Conservation (phyloP, 2,113 vertebrate genomes). For the Antigone vipio region DNA sequence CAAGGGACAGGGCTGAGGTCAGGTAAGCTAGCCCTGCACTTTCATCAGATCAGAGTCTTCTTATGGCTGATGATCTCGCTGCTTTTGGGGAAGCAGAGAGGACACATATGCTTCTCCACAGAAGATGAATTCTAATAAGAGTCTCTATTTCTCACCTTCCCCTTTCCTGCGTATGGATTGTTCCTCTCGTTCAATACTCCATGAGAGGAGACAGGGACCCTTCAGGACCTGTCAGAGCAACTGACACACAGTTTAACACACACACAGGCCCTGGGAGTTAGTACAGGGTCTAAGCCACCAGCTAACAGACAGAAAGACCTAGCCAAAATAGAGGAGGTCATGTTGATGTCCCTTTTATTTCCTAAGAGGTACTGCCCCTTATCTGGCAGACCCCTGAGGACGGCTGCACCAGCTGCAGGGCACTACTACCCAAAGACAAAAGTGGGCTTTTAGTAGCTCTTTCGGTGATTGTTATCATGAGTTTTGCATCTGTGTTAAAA, state of each 20-base stretch:
- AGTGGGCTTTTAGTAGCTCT: background rate
- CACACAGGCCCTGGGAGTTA: background rate
- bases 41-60: background rate
- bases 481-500: background rate
- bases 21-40: background rate
- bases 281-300: background rate
- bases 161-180: background rate
- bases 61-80: fast-evolving
- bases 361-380: background rate
- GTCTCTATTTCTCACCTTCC: background rate
- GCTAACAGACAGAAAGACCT: background rate
- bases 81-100: background rate
- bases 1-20: fast-evolving
- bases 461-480: background rate
- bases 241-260: background rate
- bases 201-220: background rate
- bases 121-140: background rate
- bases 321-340: background rate
- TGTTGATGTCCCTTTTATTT: background rate
- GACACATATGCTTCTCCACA: background rate
- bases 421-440: background rate
- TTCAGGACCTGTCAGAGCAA: background rate
- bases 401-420: no score
- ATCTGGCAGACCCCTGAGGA: background rate
- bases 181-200: background rate